These are phyloP conservation scores for Steinernema carpocapsae DNA, from an alignment of 2,888 invertebrate species.

Conservation along the genomic window DNA sequence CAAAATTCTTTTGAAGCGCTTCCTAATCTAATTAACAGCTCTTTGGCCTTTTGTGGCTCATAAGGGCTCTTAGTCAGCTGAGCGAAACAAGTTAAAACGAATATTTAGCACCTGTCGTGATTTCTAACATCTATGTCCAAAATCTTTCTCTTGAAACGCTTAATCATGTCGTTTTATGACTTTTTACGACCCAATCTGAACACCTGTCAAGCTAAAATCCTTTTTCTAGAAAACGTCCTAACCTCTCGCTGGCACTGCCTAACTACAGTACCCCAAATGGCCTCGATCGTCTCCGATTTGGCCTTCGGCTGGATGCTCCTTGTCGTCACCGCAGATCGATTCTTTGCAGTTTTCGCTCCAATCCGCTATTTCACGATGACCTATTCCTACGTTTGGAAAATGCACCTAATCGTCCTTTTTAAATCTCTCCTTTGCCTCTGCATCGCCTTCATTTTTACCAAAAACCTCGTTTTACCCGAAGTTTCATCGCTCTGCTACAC, in stretches of 20 bases:
- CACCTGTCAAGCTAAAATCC: no score
- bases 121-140: no score
- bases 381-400: neutral
- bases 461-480: neutral
- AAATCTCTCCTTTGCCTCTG: neutral
- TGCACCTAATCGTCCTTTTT: neutral
- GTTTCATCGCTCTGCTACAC: conserved; percentile 4
- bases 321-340: neutral
- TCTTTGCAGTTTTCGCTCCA: conserved; percentile 10
- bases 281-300: neutral
- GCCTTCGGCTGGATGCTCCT: conserved; percentile 22
- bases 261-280: conserved; percentile 13
- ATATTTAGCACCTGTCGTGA: no score
- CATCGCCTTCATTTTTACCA: neutral
- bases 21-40: no score
- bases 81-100: no score
- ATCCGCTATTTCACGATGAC: neutral
- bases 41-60: no score
- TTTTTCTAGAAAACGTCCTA: neutral
- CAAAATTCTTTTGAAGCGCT: no score
- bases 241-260: conserved; percentile 16
- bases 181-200: no score
- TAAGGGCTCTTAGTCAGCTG: no score
- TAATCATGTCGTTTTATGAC: no score
- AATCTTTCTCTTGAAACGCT: no score